Conservation (phyloP, 2,888 invertebrate species). For the Lasioglossum oenotherae region DNA sequence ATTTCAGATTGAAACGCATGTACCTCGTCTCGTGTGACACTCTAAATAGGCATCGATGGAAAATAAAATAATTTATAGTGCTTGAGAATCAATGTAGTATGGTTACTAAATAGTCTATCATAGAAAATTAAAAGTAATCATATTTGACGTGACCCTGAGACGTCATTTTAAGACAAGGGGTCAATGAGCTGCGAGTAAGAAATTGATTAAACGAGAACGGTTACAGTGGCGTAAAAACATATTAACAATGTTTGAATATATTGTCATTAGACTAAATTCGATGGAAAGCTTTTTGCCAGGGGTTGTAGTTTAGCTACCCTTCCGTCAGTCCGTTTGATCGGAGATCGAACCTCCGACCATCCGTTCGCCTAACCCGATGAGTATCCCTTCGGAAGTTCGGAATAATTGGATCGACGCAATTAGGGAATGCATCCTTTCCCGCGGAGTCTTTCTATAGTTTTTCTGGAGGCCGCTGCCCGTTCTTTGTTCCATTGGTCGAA, state of each 20-base stretch:
- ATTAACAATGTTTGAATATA: background rate
- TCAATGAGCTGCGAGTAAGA: no score
- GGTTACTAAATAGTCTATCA: no score
- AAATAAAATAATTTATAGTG: no score
- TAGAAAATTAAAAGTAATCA: no score
- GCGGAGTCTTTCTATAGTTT: conserved; percentile 52
- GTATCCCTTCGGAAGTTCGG: conserved; percentile 60
- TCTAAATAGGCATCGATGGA: no score
- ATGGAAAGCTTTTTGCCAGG: background rate
- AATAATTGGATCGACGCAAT: conserved; percentile 78
- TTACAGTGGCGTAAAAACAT: no score
- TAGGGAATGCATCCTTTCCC: conserved; percentile 65
- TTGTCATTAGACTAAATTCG: background rate
- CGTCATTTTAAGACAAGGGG: no score
- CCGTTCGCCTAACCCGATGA: conserved; percentile 28
- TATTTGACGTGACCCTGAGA: no score
- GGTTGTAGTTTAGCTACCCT: conserved; percentile 6
- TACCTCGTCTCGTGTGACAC: no score
- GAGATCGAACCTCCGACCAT: background rate
- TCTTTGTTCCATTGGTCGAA: conserved; percentile 59
- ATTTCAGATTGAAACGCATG: no score
- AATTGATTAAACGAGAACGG: no score
- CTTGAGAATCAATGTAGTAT: no score
- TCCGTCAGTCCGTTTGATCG: conserved; percentile 21
- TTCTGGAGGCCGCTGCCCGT: conserved; percentile 53